These are phyloP conservation scores for Drosophila orena DNA, from an alignment of 1,140 invertebrate genomes.

Conservation along the genomic window DNA sequence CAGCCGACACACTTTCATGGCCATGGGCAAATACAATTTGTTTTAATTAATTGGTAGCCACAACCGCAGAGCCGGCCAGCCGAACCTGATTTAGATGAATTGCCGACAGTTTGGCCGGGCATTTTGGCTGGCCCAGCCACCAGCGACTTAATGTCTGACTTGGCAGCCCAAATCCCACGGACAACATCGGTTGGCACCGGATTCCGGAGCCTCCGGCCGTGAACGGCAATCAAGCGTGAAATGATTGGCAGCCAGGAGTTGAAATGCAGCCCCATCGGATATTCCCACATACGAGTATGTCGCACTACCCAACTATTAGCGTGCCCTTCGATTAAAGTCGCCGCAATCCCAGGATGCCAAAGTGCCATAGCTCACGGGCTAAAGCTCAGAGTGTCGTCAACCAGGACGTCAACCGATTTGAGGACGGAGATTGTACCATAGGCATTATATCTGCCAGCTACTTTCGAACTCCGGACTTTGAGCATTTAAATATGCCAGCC, in stretches of 20 bases:
- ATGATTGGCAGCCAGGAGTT: constrained; percentile 59
- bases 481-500: constrained; percentile 63
- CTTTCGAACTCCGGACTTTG: constrained; percentile 36
- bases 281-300: constrained; percentile 70
- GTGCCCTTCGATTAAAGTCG: constrained; percentile 66
- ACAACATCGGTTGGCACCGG: constrained; percentile 9
- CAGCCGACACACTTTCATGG: constrained; percentile 5
- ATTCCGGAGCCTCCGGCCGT: constrained; percentile 26
- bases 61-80: constrained; percentile 50
- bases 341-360: constrained; percentile 26
- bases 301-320: constrained; percentile 57
- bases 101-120: constrained; percentile 45
- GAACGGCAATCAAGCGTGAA: constrained; percentile 69
- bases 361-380: constrained; percentile 22
- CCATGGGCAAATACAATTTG: constrained; percentile 68
- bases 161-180: constrained; percentile 36
- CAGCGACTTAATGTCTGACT: constrained; percentile 48
- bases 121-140: constrained; percentile 4
- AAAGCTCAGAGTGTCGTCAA: constrained; percentile 52
- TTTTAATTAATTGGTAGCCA: constrained; percentile 79
- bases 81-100: constrained; percentile 71
- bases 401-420: constrained; percentile 70
- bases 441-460: constrained; percentile 61
- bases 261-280: constrained; percentile 51
- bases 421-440: constrained; percentile 36